Base-by-base conservation (phyloP, 2,797 vertebrate species). In the Tenualosa thibaudeaui region DNA sequence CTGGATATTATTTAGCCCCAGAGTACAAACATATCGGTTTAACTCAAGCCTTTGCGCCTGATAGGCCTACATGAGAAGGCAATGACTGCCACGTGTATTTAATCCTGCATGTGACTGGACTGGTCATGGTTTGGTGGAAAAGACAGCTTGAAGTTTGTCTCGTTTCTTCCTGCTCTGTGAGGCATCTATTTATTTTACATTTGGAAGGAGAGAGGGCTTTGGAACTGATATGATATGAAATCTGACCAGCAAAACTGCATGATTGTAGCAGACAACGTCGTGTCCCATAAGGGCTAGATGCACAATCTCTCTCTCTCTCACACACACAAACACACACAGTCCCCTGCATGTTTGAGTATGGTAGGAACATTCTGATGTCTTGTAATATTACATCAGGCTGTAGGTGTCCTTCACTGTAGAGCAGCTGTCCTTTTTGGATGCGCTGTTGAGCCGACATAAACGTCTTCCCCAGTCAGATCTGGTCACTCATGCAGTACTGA, bases 221-320 rank as follows among this genome's bases (percentile, higher is more conserved):
- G 71, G 40, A 43, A 78, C 19, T 78, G 37, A 78, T 78, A 46
- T 46, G 19, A 78, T 78, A 78, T 86, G 89, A 91, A 89, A 87
- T 89, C 81, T 22, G 86, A 92, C 90, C 90, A 91, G 92, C 87
- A 85, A 85, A 49, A 37, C 22, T 43, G 84, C 86, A 86, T 92
- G 90, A 94, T 94, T 81, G 31, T 86, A 85, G 87, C 81, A 86
- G 94, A 95, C 93, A 92, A 93, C 90, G 92, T 95, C 92, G 91
- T 89, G 90, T 90, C 92, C 88, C 82, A 83, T 85, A 81, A 83
- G 87, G 40, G 40, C 37, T 17, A 71, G n/a, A 83, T 2, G 68
- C 22, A 83, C 26, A 68, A 0, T 5, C 50, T 51, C 10, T 51
- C 50, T 51, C 50, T 51, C 50, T 51, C 50, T 13, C 37, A 83